These are phyloP conservation scores for Cotesia chilonis DNA, from an alignment of 1,140 invertebrate genomes.

Conservation along the genomic window DNA sequence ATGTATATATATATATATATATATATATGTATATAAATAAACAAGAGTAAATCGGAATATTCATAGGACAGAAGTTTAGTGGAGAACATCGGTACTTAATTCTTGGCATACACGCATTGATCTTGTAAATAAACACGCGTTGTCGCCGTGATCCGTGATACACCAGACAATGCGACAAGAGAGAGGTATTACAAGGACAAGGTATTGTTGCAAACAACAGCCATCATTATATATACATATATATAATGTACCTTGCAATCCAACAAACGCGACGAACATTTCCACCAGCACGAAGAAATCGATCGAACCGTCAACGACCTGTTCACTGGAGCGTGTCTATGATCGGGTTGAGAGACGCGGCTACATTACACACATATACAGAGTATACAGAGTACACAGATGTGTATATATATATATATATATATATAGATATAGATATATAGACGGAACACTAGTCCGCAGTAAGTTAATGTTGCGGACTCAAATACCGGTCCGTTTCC, in stretches of 20 bases:
- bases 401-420: no score
- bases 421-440: no score
- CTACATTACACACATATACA: no score
- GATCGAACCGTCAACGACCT: slow-evolving; percentile 20
- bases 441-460: not conserved
- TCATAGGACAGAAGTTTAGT: slow-evolving; percentile 5
- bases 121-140: slow-evolving; percentile 18
- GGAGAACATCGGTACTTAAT: no score
- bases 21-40: no score
- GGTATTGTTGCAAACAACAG: slow-evolving; percentile 1
- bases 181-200: not conserved
- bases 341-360: slow-evolving; percentile 27
- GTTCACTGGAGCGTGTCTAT: slow-evolving; percentile 15
- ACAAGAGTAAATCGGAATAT: slow-evolving; percentile 11
- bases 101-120: slow-evolving; percentile 17
- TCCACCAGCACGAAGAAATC: slow-evolving; percentile 18
- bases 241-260: not conserved
- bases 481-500: slow-evolving; percentile 34
- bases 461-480: slow-evolving; percentile 12
- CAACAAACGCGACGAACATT: slow-evolving; percentile 12
- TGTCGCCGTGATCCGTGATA: not conserved
- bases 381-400: no score
- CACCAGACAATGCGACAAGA: slow-evolving; percentile 12
- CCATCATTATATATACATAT: not conserved
- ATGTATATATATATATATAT: no score